Evolutionary conservation across 2,113 vertebrate genomes (phyloP).

Genomic region (Perognathus longimembris): DNA sequence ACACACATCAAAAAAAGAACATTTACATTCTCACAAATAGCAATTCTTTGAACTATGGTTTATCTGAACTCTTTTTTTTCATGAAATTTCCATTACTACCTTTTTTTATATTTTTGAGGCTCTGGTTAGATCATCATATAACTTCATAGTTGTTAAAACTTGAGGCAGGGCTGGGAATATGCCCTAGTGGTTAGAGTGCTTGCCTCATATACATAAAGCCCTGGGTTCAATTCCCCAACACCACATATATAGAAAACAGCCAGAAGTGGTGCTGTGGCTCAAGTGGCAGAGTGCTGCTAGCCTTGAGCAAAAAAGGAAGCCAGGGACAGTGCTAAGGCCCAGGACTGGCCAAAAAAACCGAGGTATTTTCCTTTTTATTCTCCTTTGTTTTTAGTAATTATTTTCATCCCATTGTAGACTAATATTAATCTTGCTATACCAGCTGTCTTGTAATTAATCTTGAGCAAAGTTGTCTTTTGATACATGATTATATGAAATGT

Average conservation of each 20-base stretch:
- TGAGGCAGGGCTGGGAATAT: too few relatives aligned
- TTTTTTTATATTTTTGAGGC: slow-evolving; percentile 34
- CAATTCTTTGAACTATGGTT: background rate
- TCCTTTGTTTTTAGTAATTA: slow-evolving; percentile 39
- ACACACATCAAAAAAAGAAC: too few relatives aligned
- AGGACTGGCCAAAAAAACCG: too few relatives aligned
- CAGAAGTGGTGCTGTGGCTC: too few relatives aligned
- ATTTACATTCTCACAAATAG: too few relatives aligned
- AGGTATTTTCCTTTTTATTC: slow-evolving; percentile 18
- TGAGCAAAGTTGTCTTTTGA: slow-evolving; percentile 22
- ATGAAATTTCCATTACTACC: slow-evolving; percentile 45
- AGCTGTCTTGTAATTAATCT: slow-evolving; percentile 28
- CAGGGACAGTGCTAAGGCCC: too few relatives aligned
- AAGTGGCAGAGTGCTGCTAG: too few relatives aligned
- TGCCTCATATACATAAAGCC: too few relatives aligned
- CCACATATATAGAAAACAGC: too few relatives aligned
- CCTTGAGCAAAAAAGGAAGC: too few relatives aligned
- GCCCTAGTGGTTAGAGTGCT: too few relatives aligned
- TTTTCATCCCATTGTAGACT: slow-evolving; percentile 2
- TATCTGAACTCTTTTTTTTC: slow-evolving; percentile 7
- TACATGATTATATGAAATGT: background rate
- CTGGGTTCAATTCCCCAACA: too few relatives aligned
- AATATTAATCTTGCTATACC: slow-evolving; percentile 6
- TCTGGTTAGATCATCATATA: slow-evolving; percentile 8
- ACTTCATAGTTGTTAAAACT: slow-evolving; percentile 26